Conservation (phyloP, 2,113 vertebrate genomes). For the Capreolus pygargus region DNA sequence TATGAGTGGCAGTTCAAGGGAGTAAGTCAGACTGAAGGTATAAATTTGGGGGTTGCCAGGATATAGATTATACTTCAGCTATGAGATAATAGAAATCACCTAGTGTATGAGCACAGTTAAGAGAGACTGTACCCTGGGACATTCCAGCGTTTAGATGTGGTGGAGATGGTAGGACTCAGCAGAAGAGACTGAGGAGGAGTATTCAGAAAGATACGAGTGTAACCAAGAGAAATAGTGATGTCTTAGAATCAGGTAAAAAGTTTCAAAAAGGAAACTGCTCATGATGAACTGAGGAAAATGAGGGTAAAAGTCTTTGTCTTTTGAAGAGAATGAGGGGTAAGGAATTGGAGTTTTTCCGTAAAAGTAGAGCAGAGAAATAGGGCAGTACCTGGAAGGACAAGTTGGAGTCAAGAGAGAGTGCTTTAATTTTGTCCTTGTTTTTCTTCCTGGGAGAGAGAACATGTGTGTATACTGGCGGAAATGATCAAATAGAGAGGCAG, state of each 20-base stretch:
- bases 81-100: neutral
- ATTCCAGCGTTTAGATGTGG: neutral
- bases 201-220: neutral
- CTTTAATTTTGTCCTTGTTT: neutral
- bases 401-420: neutral
- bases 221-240: neutral
- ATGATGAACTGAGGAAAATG: neutral
- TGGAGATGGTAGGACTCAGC: neutral
- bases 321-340: constrained; percentile 5
- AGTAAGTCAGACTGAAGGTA: neutral
- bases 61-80: neutral
- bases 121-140: neutral
- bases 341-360: neutral
- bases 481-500: neutral
- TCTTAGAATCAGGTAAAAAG: neutral
- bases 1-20: neutral
- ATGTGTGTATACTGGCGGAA: neutral
- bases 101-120: neutral
- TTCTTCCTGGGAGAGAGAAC: neutral
- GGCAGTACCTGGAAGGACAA: neutral
- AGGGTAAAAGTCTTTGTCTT: constrained; percentile 3
- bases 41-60: neutral
- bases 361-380: neutral
- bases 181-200: neutral
- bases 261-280: neutral